Conservation (phyloP, 1,140 invertebrate species). For the Schmidtea mediterranea region DNA sequence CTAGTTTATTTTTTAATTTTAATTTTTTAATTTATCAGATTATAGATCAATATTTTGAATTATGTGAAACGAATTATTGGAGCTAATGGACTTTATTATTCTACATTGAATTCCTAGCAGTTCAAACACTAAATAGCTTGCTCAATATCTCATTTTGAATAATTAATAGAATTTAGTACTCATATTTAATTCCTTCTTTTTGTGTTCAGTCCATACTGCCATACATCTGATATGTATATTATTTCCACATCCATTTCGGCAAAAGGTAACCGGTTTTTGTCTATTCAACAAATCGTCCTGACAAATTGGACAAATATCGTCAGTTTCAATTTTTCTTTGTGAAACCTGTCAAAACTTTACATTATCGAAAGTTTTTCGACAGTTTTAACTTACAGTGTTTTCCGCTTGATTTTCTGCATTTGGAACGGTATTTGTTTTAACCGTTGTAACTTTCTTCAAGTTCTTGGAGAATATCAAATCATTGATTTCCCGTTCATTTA, state of each 20-base stretch:
- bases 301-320: constrained; percentile 27
- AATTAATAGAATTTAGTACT: not conserved
- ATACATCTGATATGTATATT: constrained; percentile 28
- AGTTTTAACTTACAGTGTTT: constrained; percentile 6
- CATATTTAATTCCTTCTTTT: constrained; percentile 10
- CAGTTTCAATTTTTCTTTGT: constrained; percentile 21
- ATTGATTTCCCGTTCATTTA: not conserved
- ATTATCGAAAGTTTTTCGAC: constrained; percentile 8
- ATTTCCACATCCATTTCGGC: constrained; percentile 26
- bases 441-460: not conserved
- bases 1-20: too few relatives aligned
- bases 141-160: too few relatives aligned
- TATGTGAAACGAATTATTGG: too few relatives aligned
- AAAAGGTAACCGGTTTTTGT: constrained; percentile 23
- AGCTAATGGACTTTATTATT: too few relatives aligned
- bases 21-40: too few relatives aligned
- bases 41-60: too few relatives aligned
- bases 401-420: constrained; percentile 2
- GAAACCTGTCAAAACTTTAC: constrained; percentile 12
- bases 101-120: too few relatives aligned
- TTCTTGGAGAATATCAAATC: not conserved
- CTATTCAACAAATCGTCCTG: constrained; percentile 25
- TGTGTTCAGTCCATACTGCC: constrained; percentile 26
- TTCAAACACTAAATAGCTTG: too few relatives aligned
- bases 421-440: not conserved